These are phyloP conservation scores for Uria aalge DNA, from an alignment of 2,113 vertebrate genomes.

Conservation along the genomic window DNA sequence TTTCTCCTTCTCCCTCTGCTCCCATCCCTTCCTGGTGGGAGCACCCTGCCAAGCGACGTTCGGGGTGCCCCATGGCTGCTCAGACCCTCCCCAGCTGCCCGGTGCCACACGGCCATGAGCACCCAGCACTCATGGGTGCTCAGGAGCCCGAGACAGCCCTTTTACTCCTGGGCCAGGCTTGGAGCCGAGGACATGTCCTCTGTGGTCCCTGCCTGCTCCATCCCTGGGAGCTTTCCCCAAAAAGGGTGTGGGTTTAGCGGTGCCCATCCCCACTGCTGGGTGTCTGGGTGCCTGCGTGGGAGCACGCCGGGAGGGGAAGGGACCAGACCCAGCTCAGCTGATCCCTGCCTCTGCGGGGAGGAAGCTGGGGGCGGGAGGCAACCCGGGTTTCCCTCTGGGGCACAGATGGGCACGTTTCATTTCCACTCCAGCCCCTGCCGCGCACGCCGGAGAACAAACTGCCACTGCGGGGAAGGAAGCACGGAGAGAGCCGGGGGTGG, in stretches of 20 bases:
- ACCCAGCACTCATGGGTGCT: background rate
- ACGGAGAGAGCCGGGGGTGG: rapidly evolving
- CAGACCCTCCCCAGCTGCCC: background rate
- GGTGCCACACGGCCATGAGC: background rate
- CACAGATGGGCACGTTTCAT: background rate
- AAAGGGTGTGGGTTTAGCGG: background rate
- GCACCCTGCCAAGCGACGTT: background rate
- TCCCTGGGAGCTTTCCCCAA: background rate
- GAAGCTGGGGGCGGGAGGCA: background rate
- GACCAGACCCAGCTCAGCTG: background rate
- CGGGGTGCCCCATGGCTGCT: background rate
- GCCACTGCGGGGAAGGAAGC: background rate
- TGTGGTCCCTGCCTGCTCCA: background rate
- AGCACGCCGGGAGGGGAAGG: background rate
- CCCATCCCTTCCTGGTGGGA: background rate
- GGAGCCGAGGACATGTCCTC: background rate
- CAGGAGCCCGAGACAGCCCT: background rate
- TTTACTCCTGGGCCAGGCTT: background rate
- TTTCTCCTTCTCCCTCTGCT: background rate
- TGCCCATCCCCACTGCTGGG: rapidly evolving
- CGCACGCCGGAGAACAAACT: background rate
- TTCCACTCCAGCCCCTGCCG: background rate
- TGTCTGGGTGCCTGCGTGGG: background rate
- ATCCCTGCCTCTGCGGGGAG: background rate
- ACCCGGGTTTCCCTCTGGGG: constrained; percentile 27